phyloP scores from a whole-genome alignment of 2,797 vertebrate genomes.

The Erithacus rubecula region DNA sequence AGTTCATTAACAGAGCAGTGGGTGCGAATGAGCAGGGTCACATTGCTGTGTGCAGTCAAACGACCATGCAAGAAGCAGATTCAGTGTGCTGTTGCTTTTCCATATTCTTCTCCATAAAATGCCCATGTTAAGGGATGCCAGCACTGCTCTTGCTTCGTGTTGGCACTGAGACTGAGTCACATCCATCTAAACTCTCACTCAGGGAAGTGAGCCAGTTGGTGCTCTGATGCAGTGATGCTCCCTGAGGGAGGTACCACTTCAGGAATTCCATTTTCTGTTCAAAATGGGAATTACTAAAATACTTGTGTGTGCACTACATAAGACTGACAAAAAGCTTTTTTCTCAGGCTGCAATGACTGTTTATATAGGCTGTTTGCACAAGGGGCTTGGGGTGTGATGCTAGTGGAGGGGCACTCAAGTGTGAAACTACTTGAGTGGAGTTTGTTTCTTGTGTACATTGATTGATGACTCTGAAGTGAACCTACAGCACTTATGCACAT shows the following conservation, averaged over 20 bases:
- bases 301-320: neutral
- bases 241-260: neutral
- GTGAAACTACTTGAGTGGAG: neutral
- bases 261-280: neutral
- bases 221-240: neutral
- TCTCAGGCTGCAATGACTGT: neutral
- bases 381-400: neutral
- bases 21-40: neutral
- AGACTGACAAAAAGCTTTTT: neutral
- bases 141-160: neutral
- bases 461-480: neutral
- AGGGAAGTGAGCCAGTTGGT: neutral
- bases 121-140: neutral
- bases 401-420: neutral
- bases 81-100: neutral
- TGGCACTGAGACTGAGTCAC: neutral
- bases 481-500: neutral
- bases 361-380: neutral
- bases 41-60: neutral
- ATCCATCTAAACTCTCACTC: neutral
- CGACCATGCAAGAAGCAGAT: neutral
- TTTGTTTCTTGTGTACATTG: neutral
- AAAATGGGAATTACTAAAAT: neutral
- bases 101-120: neutral
- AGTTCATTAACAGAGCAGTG: neutral